Evolutionary conservation across 2,888 invertebrate genomes (phyloP).

Genomic region (Tipula confusa): DNA sequence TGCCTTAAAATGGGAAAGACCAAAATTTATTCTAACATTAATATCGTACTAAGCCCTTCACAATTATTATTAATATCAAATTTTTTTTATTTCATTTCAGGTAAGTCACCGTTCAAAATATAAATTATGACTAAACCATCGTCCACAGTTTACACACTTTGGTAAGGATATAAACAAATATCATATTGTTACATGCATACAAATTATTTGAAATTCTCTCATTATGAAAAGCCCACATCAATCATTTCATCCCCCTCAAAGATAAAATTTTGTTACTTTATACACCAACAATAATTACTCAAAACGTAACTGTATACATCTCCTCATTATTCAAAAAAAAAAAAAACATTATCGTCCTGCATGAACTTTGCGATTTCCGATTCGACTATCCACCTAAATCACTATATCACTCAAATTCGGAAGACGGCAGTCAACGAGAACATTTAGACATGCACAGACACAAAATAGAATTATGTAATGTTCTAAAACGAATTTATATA

Average conservation of each 20-base stretch:
- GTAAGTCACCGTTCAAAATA: not conserved
- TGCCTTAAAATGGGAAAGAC: too few relatives aligned
- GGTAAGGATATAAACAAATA: not conserved
- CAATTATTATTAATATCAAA: not conserved
- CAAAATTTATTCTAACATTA: too few relatives aligned
- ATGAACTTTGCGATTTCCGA: not conserved
- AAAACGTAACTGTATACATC: not conserved
- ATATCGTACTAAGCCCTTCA: too few relatives aligned
- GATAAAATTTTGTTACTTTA: not conserved
- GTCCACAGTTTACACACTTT: not conserved
- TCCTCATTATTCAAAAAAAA: constrained; percentile 25
- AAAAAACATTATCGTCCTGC: not conserved
- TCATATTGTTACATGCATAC: not conserved
- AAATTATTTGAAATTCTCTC: not conserved
- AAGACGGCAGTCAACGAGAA: not conserved
- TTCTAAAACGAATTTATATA: not conserved
- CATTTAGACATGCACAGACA: not conserved
- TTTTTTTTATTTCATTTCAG: not conserved
- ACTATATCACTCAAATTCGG: not conserved
- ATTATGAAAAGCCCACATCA: not conserved
- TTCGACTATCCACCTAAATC: not conserved
- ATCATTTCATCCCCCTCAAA: not conserved
- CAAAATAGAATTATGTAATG: not conserved
- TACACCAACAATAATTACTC: not conserved
- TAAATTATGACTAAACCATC: not conserved